Conservation (phyloP, 2,797 vertebrate species). For the Megaceryle alcyon region DNA sequence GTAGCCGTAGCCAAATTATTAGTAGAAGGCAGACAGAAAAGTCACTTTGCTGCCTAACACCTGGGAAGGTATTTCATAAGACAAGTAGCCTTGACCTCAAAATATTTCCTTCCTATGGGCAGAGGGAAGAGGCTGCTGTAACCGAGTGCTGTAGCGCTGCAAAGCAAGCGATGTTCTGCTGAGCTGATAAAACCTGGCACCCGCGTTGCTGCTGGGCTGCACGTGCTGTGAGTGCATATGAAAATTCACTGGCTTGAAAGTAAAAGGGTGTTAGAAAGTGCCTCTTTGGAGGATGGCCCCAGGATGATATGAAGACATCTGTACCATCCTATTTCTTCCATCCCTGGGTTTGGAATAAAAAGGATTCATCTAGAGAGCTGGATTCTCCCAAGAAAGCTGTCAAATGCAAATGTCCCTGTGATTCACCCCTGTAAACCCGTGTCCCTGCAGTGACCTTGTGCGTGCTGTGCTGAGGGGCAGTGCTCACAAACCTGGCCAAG, state of each 20-base stretch:
- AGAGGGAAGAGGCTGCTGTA: neutral
- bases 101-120: neutral
- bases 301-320: neutral
- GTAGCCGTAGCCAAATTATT: neutral
- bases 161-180: neutral
- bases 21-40: neutral
- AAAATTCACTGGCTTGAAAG: slow-evolving; percentile 30
- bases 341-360: neutral
- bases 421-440: neutral
- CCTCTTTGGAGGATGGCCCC: neutral
- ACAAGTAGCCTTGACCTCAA: neutral
- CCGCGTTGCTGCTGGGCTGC: neutral
- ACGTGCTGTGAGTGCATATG: neutral
- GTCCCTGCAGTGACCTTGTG: neutral
- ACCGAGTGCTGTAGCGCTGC: accelerated
- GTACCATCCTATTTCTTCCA: neutral
- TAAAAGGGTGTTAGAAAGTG: slow-evolving; percentile 14
- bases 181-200: neutral
- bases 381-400: neutral
- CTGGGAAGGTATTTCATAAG: neutral
- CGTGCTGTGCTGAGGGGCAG: neutral
- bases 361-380: neutral
- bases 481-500: too few relatives aligned
- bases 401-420: neutral
- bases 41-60: neutral